These are phyloP conservation scores for Muricea muricata DNA, from an alignment of 92 coral and sea anemone genomes.

Conservation along the genomic window DNA sequence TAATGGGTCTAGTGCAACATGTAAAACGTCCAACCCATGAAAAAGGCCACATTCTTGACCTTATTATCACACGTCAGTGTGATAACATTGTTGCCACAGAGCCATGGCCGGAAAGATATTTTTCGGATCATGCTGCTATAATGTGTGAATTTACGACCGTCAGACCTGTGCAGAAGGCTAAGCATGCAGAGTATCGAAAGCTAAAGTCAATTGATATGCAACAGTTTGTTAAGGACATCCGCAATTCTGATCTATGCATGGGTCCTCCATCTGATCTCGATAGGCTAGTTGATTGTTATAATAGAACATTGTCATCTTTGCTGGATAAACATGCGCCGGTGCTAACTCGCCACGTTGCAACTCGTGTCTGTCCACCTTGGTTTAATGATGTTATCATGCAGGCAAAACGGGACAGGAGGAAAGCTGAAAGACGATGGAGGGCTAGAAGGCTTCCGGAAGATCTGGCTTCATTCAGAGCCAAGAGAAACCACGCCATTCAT, in stretches of 20 bases:
- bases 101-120: constrained; percentile 33
- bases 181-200: too few species aligned
- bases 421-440: constrained; percentile 68
- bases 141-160: not conserved
- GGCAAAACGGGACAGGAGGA: constrained; percentile 57
- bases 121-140: constrained; percentile 44
- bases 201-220: not conserved
- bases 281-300: constrained; percentile 49
- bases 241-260: constrained; percentile 6
- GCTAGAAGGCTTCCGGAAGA: constrained; percentile 45
- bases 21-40: too few species aligned
- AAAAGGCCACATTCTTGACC: constrained; percentile 25
- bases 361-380: constrained; percentile 54
- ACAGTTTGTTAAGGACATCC: not conserved
- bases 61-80: constrained; percentile 37
- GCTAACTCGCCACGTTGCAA: constrained; percentile 29
- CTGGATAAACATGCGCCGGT: constrained; percentile 68
- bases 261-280: constrained; percentile 46
- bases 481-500: constrained; percentile 42
- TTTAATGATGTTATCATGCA: constrained; percentile 52
- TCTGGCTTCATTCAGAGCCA: constrained; percentile 49
- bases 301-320: constrained; percentile 36
- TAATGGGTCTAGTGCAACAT: too few species aligned
- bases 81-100: constrained; percentile 27
- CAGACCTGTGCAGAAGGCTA: not conserved